Evolutionary conservation across 2,113 vertebrate species (phyloP).

Genomic region (Ptilonorhynchus violaceus): DNA sequence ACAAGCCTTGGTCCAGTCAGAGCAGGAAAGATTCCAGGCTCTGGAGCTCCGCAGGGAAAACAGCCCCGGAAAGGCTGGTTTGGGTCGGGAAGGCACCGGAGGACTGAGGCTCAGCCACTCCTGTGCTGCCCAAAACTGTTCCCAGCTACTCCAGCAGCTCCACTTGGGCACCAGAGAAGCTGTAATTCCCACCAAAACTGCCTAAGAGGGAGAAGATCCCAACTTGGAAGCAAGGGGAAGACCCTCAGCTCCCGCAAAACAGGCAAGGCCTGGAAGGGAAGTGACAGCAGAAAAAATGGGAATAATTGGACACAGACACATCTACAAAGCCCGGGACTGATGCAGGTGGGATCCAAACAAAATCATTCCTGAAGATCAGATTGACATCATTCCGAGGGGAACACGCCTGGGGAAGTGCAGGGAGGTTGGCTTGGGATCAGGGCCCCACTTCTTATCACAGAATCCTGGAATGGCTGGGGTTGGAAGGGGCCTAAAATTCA

Average conservation of each 20-base stretch:
- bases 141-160: background rate
- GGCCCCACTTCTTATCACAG: background rate
- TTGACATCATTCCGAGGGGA: background rate
- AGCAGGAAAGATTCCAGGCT: background rate
- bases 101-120: background rate
- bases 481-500: too few species aligned
- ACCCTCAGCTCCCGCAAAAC: background rate
- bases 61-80: fast-evolving
- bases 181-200: background rate
- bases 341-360: too few species aligned
- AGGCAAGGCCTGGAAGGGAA: background rate
- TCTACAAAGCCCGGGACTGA: background rate
- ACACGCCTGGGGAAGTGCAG: background rate
- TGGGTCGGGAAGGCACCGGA: background rate
- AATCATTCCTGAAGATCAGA: background rate
- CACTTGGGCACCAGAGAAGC: background rate
- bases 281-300: background rate
- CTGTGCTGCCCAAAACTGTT: background rate
- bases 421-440: background rate
- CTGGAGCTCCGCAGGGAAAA: background rate
- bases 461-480: too few species aligned
- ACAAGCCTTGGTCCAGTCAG: background rate
- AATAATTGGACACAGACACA: background rate
- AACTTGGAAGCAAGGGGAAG: background rate
- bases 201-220: background rate